Evolutionary conservation across 1,140 invertebrate species (phyloP).

Genomic region (Ridgeia piscesae): DNA sequence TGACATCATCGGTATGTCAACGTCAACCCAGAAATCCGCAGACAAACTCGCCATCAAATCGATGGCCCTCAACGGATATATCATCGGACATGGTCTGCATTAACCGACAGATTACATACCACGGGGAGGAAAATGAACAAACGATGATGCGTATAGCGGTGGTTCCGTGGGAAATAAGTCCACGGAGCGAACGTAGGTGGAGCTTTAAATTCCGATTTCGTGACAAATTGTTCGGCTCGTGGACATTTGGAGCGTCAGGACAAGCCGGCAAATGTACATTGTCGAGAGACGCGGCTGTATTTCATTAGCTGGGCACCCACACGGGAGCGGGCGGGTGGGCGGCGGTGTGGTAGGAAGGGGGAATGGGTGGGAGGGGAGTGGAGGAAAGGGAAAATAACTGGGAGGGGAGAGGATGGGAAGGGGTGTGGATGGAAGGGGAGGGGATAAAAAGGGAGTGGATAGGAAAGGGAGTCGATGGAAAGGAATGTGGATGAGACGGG

Average conservation of each 20-base stretch:
- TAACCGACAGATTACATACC: background rate
- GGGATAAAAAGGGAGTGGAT: too few relatives aligned
- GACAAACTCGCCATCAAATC: background rate
- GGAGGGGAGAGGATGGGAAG: too few relatives aligned
- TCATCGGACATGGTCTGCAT: background rate
- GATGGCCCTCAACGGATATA: background rate
- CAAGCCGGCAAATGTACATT: background rate
- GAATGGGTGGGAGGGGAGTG: too few relatives aligned
- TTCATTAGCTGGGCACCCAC: background rate
- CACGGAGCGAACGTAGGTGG: background rate
- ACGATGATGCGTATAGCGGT: background rate
- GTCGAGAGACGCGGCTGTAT: too few relatives aligned
- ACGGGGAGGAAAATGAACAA: background rate
- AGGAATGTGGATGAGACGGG: too few relatives aligned
- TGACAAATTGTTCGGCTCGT: background rate
- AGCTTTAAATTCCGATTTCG: background rate
- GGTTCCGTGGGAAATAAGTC: background rate
- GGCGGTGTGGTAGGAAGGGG: too few relatives aligned
- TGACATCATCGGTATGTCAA: background rate
- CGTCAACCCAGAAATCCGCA: background rate
- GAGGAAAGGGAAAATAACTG: too few relatives aligned
- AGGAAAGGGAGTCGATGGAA: too few relatives aligned
- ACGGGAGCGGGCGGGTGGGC: background rate
- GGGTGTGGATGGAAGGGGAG: too few relatives aligned
- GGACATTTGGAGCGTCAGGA: background rate